phyloP scores from a whole-genome alignment of 2,888 invertebrate genomes.

The Nesidiocoris tenuis region DNA sequence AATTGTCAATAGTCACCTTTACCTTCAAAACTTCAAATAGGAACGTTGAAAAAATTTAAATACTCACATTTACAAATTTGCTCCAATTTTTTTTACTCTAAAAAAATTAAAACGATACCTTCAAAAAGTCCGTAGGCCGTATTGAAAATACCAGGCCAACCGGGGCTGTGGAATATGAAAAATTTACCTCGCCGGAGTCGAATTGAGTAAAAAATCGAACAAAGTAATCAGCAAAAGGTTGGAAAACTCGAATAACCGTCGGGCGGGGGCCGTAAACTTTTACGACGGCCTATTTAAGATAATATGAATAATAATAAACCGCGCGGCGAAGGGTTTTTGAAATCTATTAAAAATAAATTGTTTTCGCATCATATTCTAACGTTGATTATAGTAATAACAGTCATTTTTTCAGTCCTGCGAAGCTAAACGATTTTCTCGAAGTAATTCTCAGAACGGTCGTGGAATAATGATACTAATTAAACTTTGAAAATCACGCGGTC shows the following conservation, averaged over 20 bases:
- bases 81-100: too few relatives aligned
- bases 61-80: too few relatives aligned
- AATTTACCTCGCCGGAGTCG: too few relatives aligned
- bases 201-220: not conserved
- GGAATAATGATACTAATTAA: not conserved
- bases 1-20: too few relatives aligned
- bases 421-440: not conserved
- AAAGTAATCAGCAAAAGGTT: not conserved
- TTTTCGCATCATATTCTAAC: not conserved
- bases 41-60: too few relatives aligned
- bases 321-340: not conserved
- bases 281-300: not conserved
- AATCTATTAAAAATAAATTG: not conserved
- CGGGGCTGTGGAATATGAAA: too few relatives aligned
- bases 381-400: not conserved
- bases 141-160: too few relatives aligned
- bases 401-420: not conserved
- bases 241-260: not conserved
- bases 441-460: not conserved
- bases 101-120: too few relatives aligned
- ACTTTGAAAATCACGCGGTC: not conserved
- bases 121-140: too few relatives aligned
- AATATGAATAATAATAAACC: not conserved
- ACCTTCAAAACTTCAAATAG: too few relatives aligned
- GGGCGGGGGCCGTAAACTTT: not conserved